These are phyloP conservation scores for Daktulosphaira vitifoliae DNA, from an alignment of 1,140 invertebrate genomes.

Conservation along the genomic window DNA sequence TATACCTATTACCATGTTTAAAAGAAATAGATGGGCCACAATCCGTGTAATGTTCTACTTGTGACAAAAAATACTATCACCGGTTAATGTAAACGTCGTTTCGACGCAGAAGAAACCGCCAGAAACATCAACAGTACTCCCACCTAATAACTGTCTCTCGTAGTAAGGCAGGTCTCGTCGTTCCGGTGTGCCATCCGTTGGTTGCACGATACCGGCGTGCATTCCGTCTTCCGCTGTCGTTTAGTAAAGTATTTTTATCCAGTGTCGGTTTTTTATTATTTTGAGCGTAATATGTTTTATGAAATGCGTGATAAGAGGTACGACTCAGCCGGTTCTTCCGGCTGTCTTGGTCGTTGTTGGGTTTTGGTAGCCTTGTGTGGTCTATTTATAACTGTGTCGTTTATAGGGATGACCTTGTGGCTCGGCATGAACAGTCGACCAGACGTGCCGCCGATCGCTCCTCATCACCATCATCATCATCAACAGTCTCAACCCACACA, in stretches of 20 bases:
- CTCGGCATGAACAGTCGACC: conserved; percentile 36
- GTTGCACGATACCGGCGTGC: not conserved
- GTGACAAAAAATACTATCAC: not conserved
- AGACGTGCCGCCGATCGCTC: not conserved
- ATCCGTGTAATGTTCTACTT: conserved; percentile 19
- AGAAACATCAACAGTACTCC: not conserved
- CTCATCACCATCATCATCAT: conserved; percentile 2
- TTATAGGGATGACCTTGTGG: conserved; percentile 39
- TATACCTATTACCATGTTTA: no score
- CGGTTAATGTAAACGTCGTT: no score
- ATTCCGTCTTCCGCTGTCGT: conserved; percentile 28
- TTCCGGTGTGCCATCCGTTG: not conserved
- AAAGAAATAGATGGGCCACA: conserved; percentile 17
- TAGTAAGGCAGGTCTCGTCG: not conserved
- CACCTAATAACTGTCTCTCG: not conserved
- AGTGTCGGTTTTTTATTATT: not conserved
- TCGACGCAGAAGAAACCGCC: not conserved
- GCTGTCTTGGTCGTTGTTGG: conserved; percentile 38
- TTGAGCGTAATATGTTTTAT: conserved; percentile 36
- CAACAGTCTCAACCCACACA: conserved; percentile 7
- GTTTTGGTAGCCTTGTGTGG: conserved; percentile 37
- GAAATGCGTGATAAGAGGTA: conserved; percentile 36
- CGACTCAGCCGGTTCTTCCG: not conserved
- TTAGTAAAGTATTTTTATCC: not conserved
- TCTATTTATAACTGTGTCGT: conserved; percentile 37